phyloP scores from a whole-genome alignment of 2,113 vertebrate genomes.

The Gyps fulvus region DNA sequence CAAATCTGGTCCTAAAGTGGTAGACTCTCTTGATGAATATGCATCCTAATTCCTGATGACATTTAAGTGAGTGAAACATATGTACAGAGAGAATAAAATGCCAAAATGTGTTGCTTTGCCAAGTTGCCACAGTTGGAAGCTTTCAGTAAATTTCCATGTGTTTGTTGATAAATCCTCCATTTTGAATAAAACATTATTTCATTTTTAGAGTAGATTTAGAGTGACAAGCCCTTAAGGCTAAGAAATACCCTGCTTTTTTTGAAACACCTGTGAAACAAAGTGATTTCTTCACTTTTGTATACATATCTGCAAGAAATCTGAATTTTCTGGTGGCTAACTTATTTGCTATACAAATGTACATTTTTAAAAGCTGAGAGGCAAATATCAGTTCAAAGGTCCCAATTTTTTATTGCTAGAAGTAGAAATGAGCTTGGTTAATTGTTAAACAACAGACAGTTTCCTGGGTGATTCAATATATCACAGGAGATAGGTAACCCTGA shows the following conservation, averaged over 20 bases:
- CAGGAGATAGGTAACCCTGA: not conserved
- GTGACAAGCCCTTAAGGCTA: not conserved
- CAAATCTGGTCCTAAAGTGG: not conserved
- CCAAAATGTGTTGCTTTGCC: not conserved
- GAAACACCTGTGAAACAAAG: not conserved
- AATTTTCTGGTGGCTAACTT: not conserved
- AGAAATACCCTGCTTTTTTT: not conserved
- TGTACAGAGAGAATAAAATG: slow-evolving; percentile 26
- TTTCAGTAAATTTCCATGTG: slow-evolving; percentile 8
- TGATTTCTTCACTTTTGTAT: not conserved
- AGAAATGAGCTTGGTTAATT: slow-evolving; percentile 1
- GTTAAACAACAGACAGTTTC: not conserved
- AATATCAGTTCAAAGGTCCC: not conserved
- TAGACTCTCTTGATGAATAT: slow-evolving; percentile 6
- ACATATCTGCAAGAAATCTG: not conserved
- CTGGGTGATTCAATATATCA: not conserved
- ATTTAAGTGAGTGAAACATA: slow-evolving; percentile 45
- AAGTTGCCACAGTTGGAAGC: slow-evolving; percentile 35
- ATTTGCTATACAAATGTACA: not conserved
- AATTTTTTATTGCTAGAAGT: not conserved
- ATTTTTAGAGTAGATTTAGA: not conserved
- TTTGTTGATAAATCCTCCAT: slow-evolving; percentile 25
- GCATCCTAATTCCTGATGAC: slow-evolving; percentile 20
- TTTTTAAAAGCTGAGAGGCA: not conserved
- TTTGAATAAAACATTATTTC: slow-evolving; percentile 14